Percentiles rank a stretch among this genome's conserved stretches.
These are phyloP conservation scores for Ladona fulva DNA, from an alignment of 1,140 invertebrate genomes.

Conservation along the genomic window DNA sequence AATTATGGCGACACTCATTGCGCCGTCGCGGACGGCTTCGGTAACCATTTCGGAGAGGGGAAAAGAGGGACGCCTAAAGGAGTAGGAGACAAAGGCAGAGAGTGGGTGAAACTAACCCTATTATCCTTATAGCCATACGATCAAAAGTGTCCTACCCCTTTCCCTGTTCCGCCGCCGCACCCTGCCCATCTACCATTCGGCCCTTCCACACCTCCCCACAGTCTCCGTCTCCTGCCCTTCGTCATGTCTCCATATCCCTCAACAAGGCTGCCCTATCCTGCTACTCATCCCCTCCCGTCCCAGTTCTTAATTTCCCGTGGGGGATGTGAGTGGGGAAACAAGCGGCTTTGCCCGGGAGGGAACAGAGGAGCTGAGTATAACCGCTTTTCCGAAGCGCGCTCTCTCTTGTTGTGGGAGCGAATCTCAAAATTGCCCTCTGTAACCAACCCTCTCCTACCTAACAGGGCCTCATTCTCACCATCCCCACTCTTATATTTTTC, in stretches of 20 bases:
- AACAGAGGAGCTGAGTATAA: neutral
- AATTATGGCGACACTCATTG: too few relatives aligned
- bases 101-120: too few relatives aligned
- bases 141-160: too few relatives aligned
- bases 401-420: neutral
- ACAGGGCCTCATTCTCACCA: conserved; percentile 27
- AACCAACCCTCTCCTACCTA: neutral
- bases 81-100: too few relatives aligned
- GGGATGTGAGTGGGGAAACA: neutral
- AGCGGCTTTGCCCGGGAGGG: neutral
- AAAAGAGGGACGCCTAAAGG: too few relatives aligned
- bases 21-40: too few relatives aligned
- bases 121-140: too few relatives aligned
- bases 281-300: neutral
- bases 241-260: neutral
- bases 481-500: conserved; percentile 30
- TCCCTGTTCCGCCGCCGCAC: too few relatives aligned
- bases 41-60: too few relatives aligned
- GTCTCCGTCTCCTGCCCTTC: neutral
- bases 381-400: neutral
- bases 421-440: neutral
- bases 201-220: neutral
- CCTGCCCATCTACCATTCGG: neutral
- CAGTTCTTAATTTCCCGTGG: conserved; percentile 1
- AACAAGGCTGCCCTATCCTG: neutral